Evolutionary conservation across 2,113 vertebrate genomes (phyloP), one percentile per base, ranked within the genome.

Genomic region (Gavia stellata): DNA sequence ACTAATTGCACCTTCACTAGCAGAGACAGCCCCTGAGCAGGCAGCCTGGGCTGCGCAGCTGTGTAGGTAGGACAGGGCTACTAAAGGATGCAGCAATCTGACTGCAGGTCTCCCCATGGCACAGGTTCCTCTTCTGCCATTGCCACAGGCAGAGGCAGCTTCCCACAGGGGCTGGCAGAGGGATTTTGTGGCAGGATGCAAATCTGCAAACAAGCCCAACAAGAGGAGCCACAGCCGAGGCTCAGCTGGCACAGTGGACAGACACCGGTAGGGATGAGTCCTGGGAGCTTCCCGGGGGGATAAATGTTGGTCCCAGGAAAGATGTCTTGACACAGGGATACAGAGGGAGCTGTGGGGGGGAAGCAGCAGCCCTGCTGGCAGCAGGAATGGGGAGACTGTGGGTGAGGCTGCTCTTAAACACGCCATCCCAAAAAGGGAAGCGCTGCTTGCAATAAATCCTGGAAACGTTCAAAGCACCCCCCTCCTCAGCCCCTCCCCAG

Each of bases 1-100:
- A 40, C 17, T 28, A 40, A 7, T 7, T 44, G 49, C 52, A 25
- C 15, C 28, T 63, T 49, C 0, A 0, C 47, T 59, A 47, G 36
- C 53, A 59, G 44, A 68, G 4, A 18, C 31, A 86, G 49, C 58
- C 53, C 40, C 79, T 26, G 40, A 33, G 50, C 31, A 53, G 49
- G 45, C 33, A 21, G 18, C 25, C 34, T 10, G 61, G 19, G 40
- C 68, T 84, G 52, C 1, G 10, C 19, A 77, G 73, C 31, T 44
- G 25, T 9, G 24, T 3, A 19, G 21, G 52, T 34, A 62, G 86
- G 45, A 52, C 47, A 47, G 12, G 42, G 42, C 36, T 81, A 56
- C 47, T 53, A 34, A 81, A 56, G 28, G 78, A 66, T 1, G 1
- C 1, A 0, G 44, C 36, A 62, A 40, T 25, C 28, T 74, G 26